A percentile compares a stretch with the other conserved stretches of the same genome.
Evolutionary conservation across 2,797 vertebrate genomes (phyloP).

Genomic region (Rhinella marina): DNA sequence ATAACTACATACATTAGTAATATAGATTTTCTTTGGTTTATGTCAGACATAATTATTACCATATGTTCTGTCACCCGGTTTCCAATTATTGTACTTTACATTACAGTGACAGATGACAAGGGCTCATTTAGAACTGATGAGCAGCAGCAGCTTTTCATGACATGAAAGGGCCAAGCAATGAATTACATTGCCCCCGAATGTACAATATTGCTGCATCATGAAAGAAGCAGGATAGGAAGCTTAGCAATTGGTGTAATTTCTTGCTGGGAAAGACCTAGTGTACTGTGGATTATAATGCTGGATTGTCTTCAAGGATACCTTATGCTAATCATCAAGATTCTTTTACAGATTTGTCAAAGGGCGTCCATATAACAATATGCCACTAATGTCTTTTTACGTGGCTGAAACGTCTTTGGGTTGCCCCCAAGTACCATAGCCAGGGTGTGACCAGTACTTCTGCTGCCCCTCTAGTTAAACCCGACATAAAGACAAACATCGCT

Average conservation of each 20-base stretch:
- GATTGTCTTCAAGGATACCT: neutral
- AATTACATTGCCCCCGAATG: neutral
- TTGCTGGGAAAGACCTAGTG: too few species aligned
- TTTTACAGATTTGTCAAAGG: neutral
- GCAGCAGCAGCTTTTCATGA: neutral
- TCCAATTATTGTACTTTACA: neutral
- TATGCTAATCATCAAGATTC: neutral
- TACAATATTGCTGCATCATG: neutral
- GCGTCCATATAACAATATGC: neutral
- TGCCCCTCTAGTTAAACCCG: too few species aligned
- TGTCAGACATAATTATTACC: neutral
- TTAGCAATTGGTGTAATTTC: neutral
- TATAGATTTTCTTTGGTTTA: neutral
- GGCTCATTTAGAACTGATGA: neutral
- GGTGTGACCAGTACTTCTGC: too few species aligned
- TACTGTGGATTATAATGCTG: neutral
- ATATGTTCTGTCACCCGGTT: neutral
- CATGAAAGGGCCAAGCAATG: neutral
- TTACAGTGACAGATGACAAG: neutral
- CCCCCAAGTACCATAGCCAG: too few species aligned
- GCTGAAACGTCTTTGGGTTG: too few species aligned
- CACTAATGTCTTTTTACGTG: too few species aligned
- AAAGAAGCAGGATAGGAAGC: neutral
- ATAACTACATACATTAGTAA: neutral
- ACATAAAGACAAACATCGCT: too few species aligned